Evolutionary conservation across 1,140 invertebrate genomes (phyloP).

Genomic region (Zaprionus ghesquierei): DNA sequence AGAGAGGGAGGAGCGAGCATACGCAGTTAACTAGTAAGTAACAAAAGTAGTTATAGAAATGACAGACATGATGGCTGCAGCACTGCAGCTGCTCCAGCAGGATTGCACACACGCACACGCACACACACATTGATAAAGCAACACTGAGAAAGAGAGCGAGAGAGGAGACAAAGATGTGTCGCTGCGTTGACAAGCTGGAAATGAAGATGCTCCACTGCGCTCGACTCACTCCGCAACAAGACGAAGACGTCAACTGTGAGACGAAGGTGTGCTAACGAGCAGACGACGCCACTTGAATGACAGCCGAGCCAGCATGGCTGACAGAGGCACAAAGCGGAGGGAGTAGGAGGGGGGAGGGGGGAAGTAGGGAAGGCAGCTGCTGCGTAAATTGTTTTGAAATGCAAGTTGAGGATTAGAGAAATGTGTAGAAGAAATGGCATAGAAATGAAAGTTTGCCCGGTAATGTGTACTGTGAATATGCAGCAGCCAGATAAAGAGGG

Average conservation of each 20-base stretch:
- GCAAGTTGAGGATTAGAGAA: slow-evolving; percentile 73
- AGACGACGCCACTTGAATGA: slow-evolving; percentile 76
- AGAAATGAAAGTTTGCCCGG: slow-evolving; percentile 62
- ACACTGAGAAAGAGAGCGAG: slow-evolving; percentile 25
- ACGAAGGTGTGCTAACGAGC: slow-evolving; percentile 69
- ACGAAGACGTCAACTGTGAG: neutral
- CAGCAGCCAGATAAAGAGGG: neutral
- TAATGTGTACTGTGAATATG: slow-evolving; percentile 38
- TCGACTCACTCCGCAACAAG: slow-evolving; percentile 7
- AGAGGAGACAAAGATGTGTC: slow-evolving; percentile 33
- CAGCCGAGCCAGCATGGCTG: slow-evolving; percentile 57
- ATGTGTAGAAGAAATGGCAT: slow-evolving; percentile 60
- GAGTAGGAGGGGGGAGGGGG: neutral
- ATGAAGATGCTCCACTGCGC: slow-evolving; percentile 39
- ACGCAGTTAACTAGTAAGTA: slow-evolving; percentile 72
- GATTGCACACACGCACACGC: neutral
- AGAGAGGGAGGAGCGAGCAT: neutral
- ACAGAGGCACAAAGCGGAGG: slow-evolving; percentile 14
- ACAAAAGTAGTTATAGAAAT: slow-evolving; percentile 80
- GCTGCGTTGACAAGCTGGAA: slow-evolving; percentile 39
- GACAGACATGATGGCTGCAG: slow-evolving; percentile 64
- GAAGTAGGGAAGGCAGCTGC: slow-evolving; percentile 34
- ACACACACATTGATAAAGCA: slow-evolving; percentile 29
- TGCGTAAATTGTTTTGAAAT: slow-evolving; percentile 72
- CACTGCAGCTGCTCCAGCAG: slow-evolving; percentile 39